A percentile compares a stretch with the other conserved stretches of the same genome.
Conservation (phyloP, 2,888 invertebrate species). For the Choreutis nemorana region DNA sequence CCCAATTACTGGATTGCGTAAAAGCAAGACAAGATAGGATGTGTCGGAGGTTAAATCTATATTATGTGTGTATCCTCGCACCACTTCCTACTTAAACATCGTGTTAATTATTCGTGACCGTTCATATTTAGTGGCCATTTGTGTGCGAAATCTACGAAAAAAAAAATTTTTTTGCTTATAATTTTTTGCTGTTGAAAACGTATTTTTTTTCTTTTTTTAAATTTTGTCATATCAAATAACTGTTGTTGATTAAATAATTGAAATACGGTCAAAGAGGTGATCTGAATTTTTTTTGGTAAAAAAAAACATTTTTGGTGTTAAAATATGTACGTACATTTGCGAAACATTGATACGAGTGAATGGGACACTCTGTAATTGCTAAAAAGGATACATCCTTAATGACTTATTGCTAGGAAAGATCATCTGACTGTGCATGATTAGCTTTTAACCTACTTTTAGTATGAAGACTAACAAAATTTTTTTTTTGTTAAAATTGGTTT, state of each 20-base stretch:
- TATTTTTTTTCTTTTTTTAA: constrained; percentile 1
- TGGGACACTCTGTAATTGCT: constrained; percentile 51
- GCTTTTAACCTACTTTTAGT: too few relatives aligned
- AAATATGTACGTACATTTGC: neutral
- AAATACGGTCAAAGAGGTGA: constrained; percentile 5
- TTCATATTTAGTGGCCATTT: constrained; percentile 26
- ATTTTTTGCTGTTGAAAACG: constrained; percentile 7
- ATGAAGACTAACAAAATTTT: too few relatives aligned
- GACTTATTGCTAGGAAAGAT: too few relatives aligned
- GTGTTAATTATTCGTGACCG: constrained; percentile 41
- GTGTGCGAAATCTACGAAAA: too few relatives aligned
- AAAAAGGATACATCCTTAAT: constrained; percentile 62
- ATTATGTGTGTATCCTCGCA: constrained; percentile 56
- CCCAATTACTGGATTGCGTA: constrained; percentile 15
- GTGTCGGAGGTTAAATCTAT: constrained; percentile 61
- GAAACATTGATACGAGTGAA: constrained; percentile 24
- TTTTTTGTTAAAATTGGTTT: too few relatives aligned
- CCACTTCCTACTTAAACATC: constrained; percentile 50
- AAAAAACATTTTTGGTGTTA: constrained; percentile 1
- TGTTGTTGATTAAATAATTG: neutral
- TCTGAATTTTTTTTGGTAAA: constrained; percentile 1
- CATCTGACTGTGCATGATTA: too few relatives aligned
- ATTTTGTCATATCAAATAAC: constrained; percentile 1
- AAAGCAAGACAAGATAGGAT: constrained; percentile 54
- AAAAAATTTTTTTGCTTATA: constrained; percentile 11